phyloP scores from a whole-genome alignment of 2,113 vertebrate species.

The Picathartes gymnocephalus region DNA sequence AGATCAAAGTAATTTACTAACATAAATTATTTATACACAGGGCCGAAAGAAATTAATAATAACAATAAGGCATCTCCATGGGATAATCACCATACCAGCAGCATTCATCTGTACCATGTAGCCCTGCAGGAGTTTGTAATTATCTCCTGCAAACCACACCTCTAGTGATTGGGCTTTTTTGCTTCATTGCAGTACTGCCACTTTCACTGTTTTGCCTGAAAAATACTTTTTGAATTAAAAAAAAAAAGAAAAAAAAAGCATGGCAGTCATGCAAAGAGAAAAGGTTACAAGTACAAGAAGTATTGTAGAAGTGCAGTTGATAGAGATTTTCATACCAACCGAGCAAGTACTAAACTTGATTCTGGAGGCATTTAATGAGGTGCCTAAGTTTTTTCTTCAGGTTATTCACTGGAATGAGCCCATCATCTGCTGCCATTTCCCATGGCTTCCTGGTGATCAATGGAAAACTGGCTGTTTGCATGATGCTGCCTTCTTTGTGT shows the following conservation, averaged over 20 bases:
- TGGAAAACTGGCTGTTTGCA: neutral
- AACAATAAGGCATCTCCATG: slow-evolving; percentile 67
- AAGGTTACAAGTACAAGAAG: neutral
- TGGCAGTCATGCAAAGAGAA: neutral
- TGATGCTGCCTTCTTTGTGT: neutral
- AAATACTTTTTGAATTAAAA: neutral
- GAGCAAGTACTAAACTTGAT: neutral
- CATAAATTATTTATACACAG: slow-evolving; percentile 73
- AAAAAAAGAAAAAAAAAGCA: neutral
- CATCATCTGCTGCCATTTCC: neutral
- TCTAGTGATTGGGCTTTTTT: slow-evolving; percentile 47
- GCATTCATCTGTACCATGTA: slow-evolving; percentile 51
- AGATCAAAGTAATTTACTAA: slow-evolving; percentile 74
- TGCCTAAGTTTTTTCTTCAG: neutral
- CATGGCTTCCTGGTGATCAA: neutral
- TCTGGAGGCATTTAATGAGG: neutral
- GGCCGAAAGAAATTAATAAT: slow-evolving; percentile 65
- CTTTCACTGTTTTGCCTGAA: neutral
- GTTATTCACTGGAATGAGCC: neutral
- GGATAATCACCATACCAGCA: slow-evolving; percentile 70
- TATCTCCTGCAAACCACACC: slow-evolving; percentile 55
- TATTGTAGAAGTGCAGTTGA: neutral
- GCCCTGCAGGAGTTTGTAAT: slow-evolving; percentile 65
- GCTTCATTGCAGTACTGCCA: neutral
- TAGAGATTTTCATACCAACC: neutral